Evolutionary conservation across 2,888 invertebrate genomes (phyloP).

Genomic region (Acleris sparsana): DNA sequence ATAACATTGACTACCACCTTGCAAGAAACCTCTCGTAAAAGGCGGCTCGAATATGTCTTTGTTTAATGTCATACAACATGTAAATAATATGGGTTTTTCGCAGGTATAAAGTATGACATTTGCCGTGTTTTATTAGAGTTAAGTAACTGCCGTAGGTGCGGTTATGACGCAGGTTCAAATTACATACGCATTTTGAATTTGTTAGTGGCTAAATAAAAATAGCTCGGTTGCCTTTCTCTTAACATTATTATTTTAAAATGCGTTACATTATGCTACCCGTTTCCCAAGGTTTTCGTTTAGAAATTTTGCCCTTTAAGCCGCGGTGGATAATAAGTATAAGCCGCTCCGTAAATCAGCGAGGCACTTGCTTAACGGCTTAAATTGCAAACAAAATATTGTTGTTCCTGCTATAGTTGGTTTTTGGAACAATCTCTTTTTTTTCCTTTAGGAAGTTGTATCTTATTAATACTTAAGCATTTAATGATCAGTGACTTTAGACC

Average conservation of each 20-base stretch:
- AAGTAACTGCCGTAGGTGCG: background rate
- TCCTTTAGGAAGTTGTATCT: background rate
- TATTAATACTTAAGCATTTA: too few species aligned
- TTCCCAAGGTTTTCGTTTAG: constrained; percentile 11
- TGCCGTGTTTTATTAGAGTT: constrained; percentile 5
- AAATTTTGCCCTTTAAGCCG: constrained; percentile 26
- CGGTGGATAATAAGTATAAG: constrained; percentile 29
- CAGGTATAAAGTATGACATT: constrained; percentile 7
- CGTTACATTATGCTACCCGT: background rate
- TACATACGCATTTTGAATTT: background rate
- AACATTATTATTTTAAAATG: background rate
- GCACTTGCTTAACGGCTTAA: constrained; percentile 33
- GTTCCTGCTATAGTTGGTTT: constrained; percentile 10
- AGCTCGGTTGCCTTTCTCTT: background rate
- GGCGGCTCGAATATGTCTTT: constrained; percentile 4
- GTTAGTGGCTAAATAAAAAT: too few species aligned
- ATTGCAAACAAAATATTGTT: constrained; percentile 19
- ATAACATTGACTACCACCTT: constrained; percentile 33
- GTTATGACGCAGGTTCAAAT: background rate
- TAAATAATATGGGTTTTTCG: background rate
- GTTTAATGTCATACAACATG: constrained; percentile 11
- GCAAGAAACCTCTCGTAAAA: constrained; percentile 29
- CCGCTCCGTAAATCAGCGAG: constrained; percentile 31
- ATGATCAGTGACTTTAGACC: too few species aligned
- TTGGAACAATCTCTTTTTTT: constrained; percentile 2